Conservation (phyloP, 2,888 invertebrate species). For the Dasysyrphus albostriatus region DNA sequence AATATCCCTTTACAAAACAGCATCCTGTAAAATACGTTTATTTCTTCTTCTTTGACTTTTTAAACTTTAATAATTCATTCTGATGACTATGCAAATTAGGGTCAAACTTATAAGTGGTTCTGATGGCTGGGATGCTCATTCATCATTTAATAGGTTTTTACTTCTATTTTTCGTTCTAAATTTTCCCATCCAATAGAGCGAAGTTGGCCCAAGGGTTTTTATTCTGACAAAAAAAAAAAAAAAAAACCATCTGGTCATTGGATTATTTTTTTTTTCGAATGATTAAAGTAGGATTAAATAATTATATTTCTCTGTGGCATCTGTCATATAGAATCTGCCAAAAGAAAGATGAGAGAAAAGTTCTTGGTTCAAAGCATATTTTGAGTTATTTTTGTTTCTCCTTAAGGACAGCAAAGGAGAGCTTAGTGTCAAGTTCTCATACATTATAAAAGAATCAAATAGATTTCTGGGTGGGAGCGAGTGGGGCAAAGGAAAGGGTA, state of each 20-base stretch:
- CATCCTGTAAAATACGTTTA: neutral
- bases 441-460: conserved; percentile 7
- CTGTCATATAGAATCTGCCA: conserved; percentile 12
- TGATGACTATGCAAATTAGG: conserved; percentile 23
- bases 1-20: conserved; percentile 2
- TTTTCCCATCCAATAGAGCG: neutral
- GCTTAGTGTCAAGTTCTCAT: neutral
- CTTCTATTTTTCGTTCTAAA: neutral
- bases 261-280: conserved; percentile 6
- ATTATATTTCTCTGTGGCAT: conserved; percentile 16
- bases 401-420: neutral
- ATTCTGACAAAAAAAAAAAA: neutral
- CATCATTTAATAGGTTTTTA: conserved; percentile 12
- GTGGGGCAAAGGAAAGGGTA: too few relatives aligned
- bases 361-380: neutral
- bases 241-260: conserved; percentile 22
- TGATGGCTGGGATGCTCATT: conserved; percentile 1
- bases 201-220: neutral
- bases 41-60: neutral
- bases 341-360: neutral
- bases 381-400: neutral
- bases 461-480: neutral
- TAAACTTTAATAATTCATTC: conserved; percentile 17
- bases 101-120: conserved; percentile 6
- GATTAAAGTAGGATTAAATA: conserved; percentile 29